A percentile compares a stretch with the other conserved stretches of the same genome.
Evolutionary conservation across 2,113 vertebrate genomes (phyloP).

Genomic region (Ciconia stormi): DNA sequence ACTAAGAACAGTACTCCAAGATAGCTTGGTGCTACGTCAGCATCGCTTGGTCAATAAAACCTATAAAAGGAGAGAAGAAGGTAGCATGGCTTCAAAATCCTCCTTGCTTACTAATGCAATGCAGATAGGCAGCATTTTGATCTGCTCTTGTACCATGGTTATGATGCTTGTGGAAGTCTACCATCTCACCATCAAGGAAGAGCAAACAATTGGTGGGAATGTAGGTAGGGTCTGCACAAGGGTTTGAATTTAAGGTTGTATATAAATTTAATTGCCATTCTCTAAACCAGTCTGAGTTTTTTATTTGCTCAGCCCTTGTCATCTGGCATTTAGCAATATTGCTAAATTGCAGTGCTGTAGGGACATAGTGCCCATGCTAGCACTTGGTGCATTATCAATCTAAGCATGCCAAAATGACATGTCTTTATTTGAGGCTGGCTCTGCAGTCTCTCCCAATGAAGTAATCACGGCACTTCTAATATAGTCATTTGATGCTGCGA

Average conservation of each 20-base stretch:
- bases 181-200: not conserved
- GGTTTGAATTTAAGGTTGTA: not conserved
- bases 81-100: not conserved
- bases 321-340: not conserved
- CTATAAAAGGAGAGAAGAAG: not conserved
- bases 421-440: not conserved
- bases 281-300: not conserved
- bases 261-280: not conserved
- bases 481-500: not conserved
- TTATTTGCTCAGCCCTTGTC: not conserved
- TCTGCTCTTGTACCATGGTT: not conserved
- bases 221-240: not conserved
- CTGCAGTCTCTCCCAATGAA: not conserved
- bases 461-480: not conserved
- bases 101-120: not conserved
- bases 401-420: not conserved
- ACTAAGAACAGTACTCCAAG: not conserved
- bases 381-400: not conserved
- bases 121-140: not conserved
- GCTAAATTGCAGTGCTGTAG: not conserved
- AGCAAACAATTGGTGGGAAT: not conserved
- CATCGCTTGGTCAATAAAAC: not conserved
- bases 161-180: not conserved
- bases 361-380: fast-evolving
- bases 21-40: not conserved